Percentiles rank a stretch among this genome's conserved stretches.
Conservation (phyloP, 2,113 vertebrate genomes). For the Rhynchopsitta pachyrhyncha region DNA sequence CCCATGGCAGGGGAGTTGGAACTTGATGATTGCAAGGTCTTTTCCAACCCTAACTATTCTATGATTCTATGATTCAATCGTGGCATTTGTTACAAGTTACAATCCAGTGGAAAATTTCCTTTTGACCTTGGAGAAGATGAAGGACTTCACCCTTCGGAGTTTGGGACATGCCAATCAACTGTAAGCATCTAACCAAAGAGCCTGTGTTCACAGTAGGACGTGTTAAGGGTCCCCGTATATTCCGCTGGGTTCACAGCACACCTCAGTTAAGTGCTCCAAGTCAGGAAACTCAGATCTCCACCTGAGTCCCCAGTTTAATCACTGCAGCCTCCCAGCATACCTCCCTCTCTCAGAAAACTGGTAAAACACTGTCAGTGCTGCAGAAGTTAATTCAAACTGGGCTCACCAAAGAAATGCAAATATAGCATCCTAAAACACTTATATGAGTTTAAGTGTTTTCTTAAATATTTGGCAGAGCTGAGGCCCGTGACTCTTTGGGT, state of each 20-base stretch:
- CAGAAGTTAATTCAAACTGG: not conserved
- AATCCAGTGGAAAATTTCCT: not conserved
- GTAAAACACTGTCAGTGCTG: not conserved
- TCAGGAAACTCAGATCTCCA: not conserved
- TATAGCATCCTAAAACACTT: not conserved
- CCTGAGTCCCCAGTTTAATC: not conserved
- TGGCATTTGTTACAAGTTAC: not conserved
- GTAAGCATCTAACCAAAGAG: not conserved
- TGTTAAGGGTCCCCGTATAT: not conserved
- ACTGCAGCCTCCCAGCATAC: not conserved
- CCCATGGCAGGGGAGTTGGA: too few relatives aligned
- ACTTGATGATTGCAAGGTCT: too few relatives aligned
- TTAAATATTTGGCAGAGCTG: not conserved
- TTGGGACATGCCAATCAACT: not conserved
- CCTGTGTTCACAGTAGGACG: not conserved
- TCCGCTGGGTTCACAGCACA: not conserved
- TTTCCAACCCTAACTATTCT: too few relatives aligned
- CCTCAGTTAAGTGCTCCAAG: accelerated
- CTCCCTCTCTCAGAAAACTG: not conserved
- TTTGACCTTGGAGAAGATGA: not conserved
- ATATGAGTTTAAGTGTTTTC: not conserved
- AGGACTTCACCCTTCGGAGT: not conserved
- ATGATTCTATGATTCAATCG: not conserved
- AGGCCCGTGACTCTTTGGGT: not conserved
- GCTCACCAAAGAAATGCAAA: slow-evolving; percentile 14